These are phyloP conservation scores for Sinocyclocheilus rhinocerous DNA, from an alignment of 2,113 vertebrate species.

Conservation along the genomic window DNA sequence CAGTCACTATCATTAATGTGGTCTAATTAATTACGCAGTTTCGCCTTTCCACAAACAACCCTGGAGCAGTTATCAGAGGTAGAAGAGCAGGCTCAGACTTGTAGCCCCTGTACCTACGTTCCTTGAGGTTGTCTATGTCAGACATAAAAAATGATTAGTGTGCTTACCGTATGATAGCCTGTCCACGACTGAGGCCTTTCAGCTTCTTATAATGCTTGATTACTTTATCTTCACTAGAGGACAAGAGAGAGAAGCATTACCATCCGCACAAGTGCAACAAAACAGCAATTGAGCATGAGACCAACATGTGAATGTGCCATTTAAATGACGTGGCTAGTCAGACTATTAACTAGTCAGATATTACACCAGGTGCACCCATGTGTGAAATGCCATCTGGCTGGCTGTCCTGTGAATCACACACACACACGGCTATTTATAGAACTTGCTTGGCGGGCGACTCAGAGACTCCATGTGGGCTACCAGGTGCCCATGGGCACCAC, in stretches of 20 bases:
- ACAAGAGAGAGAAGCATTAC: slow-evolving; percentile 43
- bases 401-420: slow-evolving; percentile 62
- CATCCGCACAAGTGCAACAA: slow-evolving; percentile 48
- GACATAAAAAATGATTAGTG: slow-evolving; percentile 3
- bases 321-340: slow-evolving; percentile 32
- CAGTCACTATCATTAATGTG: slow-evolving; percentile 55
- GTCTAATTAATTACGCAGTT: slow-evolving; percentile 66
- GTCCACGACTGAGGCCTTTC: slow-evolving; percentile 91
- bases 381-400: slow-evolving; percentile 72
- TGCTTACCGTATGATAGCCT: slow-evolving; percentile 96
- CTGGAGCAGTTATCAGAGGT: slow-evolving; percentile 19
- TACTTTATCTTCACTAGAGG: slow-evolving; percentile 90
- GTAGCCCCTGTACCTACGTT: not conserved
- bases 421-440: not conserved
- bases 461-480: too few relatives aligned
- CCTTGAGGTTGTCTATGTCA: not conserved
- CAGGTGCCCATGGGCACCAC: too few relatives aligned
- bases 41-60: slow-evolving; percentile 52
- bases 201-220: slow-evolving; percentile 91
- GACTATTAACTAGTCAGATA: slow-evolving; percentile 53
- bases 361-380: slow-evolving; percentile 63
- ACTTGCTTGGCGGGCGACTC: too few relatives aligned
- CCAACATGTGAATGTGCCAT: slow-evolving; percentile 38
- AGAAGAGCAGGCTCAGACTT: not conserved
- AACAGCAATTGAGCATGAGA: slow-evolving; percentile 45